These are phyloP conservation scores for Lepus oiostolus DNA, from an alignment of 2,797 vertebrate genomes.

Conservation along the genomic window DNA sequence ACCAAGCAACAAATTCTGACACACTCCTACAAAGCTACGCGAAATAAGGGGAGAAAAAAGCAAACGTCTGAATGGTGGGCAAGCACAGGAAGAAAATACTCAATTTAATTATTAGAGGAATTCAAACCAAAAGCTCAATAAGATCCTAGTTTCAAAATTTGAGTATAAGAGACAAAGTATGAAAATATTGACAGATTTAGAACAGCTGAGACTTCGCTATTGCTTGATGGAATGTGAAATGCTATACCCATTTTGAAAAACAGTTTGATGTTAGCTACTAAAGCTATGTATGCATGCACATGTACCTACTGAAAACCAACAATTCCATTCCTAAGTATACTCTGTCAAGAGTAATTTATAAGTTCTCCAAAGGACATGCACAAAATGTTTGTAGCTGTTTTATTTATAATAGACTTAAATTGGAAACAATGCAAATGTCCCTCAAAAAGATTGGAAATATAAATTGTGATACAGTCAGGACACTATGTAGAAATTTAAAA, in stretches of 20 bases:
- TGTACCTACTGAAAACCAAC: not conserved
- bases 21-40: not conserved
- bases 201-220: not conserved
- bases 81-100: not conserved
- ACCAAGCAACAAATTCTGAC: not conserved
- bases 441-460: not conserved
- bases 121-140: not conserved
- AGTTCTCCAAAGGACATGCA: not conserved
- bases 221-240: not conserved
- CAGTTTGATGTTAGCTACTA: not conserved
- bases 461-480: not conserved
- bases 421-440: not conserved
- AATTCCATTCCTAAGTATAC: not conserved
- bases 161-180: not conserved
- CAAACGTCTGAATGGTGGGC: not conserved
- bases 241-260: not conserved
- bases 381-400: not conserved
- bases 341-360: not conserved
- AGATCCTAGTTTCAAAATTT: constrained; percentile 2
- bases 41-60: not conserved
- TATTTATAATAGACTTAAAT: not conserved
- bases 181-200: not conserved
- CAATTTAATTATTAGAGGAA: not conserved
- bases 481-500: not conserved
- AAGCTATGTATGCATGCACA: not conserved